These are phyloP conservation scores for Heteromurus nitidus DNA, from an alignment of 2,888 invertebrate genomes.

Conservation along the genomic window DNA sequence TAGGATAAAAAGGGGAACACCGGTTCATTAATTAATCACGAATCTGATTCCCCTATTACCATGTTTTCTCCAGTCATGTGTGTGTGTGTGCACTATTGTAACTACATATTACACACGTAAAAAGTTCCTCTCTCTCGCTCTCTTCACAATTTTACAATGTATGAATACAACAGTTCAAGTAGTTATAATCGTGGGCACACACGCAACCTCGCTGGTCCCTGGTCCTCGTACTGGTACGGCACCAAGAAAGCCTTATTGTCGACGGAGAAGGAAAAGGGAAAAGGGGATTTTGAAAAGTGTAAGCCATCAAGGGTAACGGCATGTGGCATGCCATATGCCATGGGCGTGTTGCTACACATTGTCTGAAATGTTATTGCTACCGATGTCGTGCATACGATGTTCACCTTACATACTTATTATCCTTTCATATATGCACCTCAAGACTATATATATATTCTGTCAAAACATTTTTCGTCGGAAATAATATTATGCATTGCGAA, in stretches of 20 bases:
- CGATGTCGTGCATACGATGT: slow-evolving; percentile 34
- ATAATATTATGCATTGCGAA: too few relatives aligned
- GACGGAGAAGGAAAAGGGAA: too few relatives aligned
- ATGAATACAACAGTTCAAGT: too few relatives aligned
- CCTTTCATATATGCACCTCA: too few relatives aligned
- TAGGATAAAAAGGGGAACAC: slow-evolving; percentile 66
- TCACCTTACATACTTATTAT: too few relatives aligned
- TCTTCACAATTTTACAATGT: background rate
- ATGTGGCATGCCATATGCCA: slow-evolving; percentile 43
- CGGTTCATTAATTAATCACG: slow-evolving; percentile 66
- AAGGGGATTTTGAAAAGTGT: slow-evolving; percentile 30
- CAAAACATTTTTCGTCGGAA: too few relatives aligned
- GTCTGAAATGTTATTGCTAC: slow-evolving; percentile 54
- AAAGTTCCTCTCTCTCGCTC: background rate
- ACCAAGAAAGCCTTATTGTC: too few relatives aligned
- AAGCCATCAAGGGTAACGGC: slow-evolving; percentile 11
- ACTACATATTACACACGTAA: too few relatives aligned
- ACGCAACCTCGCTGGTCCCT: too few relatives aligned
- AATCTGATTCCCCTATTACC: slow-evolving; percentile 51
- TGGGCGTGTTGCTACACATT: slow-evolving; percentile 48
- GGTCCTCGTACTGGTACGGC: too few relatives aligned
- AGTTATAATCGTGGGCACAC: too few relatives aligned
- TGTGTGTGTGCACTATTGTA: background rate
- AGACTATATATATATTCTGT: too few relatives aligned
- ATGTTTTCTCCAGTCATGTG: slow-evolving; percentile 24